Evolutionary conservation across 1,140 invertebrate species (phyloP).

Genomic region (Archegozetes longisetosus): DNA sequence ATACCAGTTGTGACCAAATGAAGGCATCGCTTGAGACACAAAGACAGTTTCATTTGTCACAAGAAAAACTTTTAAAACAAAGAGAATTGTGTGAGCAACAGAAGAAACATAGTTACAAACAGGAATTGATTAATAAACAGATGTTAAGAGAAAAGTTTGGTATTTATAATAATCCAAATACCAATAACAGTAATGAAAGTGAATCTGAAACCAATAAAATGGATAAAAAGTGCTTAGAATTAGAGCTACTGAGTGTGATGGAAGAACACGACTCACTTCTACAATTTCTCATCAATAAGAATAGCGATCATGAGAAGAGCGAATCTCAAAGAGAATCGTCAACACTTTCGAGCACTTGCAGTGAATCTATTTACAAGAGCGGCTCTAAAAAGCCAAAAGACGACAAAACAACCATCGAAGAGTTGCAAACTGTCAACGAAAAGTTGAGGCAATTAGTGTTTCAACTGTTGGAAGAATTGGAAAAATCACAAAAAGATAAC

Average conservation of each 20-base stretch:
- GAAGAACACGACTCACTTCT: conserved; percentile 14
- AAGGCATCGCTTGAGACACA: conserved; percentile 9
- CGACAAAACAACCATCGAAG: conserved; percentile 16
- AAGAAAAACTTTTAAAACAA: not conserved
- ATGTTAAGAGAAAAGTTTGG: not conserved
- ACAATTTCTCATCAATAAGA: conserved; percentile 4
- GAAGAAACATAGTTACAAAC: not conserved
- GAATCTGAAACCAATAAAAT: not conserved
- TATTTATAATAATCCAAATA: not conserved
- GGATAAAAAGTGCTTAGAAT: not conserved
- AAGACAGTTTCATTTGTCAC: conserved; percentile 5
- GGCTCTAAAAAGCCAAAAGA: conserved; percentile 11
- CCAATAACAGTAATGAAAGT: not conserved
- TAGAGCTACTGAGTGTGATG: conserved; percentile 8
- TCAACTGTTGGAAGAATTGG: conserved; percentile 8
- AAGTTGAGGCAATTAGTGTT: conserved; percentile 8
- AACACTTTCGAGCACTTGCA: not conserved
- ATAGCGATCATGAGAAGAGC: not conserved
- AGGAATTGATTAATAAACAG: not conserved
- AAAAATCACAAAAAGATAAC: conserved; percentile 5
- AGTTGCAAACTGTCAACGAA: conserved; percentile 8
- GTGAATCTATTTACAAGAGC: not conserved
- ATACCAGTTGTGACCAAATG: conserved; percentile 6
- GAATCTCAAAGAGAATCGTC: not conserved
- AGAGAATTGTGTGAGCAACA: not conserved